phyloP scores from a whole-genome alignment of 92 coral and sea anemone genomes.

The Phenganax subtilis region DNA sequence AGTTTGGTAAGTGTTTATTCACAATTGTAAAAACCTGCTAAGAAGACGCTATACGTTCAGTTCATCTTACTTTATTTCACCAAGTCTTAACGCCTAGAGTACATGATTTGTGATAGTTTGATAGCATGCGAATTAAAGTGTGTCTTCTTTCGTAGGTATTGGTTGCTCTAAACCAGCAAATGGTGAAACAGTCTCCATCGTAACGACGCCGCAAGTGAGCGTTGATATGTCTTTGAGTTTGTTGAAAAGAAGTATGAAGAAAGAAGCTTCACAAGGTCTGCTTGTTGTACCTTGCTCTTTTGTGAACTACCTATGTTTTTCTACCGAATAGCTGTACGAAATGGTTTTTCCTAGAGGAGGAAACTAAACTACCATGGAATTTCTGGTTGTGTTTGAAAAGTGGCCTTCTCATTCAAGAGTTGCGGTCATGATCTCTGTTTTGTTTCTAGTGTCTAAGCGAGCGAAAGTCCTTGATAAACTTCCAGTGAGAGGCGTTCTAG shows the following conservation, averaged over 20 bases:
- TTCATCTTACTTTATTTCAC: too few species aligned
- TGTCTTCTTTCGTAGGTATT: constrained; percentile 45
- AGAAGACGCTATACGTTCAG: too few species aligned
- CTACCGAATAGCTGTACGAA: too few species aligned
- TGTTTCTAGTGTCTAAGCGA: constrained; percentile 71
- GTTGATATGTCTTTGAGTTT: constrained; percentile 83
- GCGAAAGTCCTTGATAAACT: constrained; percentile 76
- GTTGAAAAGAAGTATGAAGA: constrained; percentile 71
- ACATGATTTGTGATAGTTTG: too few species aligned
- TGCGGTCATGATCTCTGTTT: neutral
- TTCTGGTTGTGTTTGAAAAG: too few species aligned
- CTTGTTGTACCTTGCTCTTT: neutral
- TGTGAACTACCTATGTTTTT: too few species aligned
- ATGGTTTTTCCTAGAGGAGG: too few species aligned
- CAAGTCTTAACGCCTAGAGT: too few species aligned
- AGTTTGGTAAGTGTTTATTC: constrained; percentile 63
- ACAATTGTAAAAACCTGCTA: too few species aligned
- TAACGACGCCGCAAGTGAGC: constrained; percentile 69
- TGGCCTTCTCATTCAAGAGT: neutral
- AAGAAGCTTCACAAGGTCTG: constrained; percentile 46
- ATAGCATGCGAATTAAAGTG: neutral
- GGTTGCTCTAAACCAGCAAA: constrained; percentile 93
- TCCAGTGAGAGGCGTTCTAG: constrained; percentile 83
- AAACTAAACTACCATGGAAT: too few species aligned
- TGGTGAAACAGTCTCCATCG: constrained; percentile 75